These are phyloP conservation scores for Drosophila suzukii DNA, from an alignment of 1,140 invertebrate species.

Conservation along the genomic window DNA sequence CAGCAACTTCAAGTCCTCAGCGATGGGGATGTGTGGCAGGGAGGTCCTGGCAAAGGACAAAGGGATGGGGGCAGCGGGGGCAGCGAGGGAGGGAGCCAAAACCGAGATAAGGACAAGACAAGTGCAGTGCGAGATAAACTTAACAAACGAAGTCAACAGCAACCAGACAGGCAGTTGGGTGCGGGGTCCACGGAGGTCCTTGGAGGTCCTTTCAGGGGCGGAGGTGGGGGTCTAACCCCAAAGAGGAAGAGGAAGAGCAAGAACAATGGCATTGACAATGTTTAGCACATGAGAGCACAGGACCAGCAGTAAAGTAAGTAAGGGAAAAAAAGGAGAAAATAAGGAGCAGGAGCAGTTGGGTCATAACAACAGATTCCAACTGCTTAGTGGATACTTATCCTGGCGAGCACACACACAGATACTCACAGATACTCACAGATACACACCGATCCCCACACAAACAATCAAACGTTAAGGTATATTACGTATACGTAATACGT, in stretches of 20 bases:
- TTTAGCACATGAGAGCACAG: conserved; percentile 36
- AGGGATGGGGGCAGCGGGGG: conserved; percentile 13
- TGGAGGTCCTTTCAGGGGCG: not conserved
- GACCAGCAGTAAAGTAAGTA: conserved; percentile 1
- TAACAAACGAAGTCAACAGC: conserved; percentile 68
- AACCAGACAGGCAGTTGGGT: conserved; percentile 48
- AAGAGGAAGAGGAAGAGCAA: conserved; percentile 1
- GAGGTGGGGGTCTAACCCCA: not conserved
- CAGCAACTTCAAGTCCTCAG: conserved; percentile 27
- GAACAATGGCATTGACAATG: conserved; percentile 54
- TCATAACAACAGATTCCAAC: conserved; percentile 76
- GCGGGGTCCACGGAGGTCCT: not conserved
- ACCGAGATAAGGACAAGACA: conserved; percentile 60
- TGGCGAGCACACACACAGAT: not conserved
- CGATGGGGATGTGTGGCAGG: conserved; percentile 25
- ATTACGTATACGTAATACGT: conserved; percentile 66
- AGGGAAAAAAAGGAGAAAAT: conserved; percentile 5
- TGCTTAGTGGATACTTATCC: conserved; percentile 80
- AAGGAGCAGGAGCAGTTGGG: conserved; percentile 27
- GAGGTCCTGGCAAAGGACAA: conserved; percentile 39
- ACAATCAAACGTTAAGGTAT: conserved; percentile 49
- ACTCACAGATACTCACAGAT: not conserved
- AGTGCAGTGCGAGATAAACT: conserved; percentile 75
- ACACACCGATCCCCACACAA: conserved; percentile 24
- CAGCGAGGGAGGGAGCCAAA: conserved; percentile 10